phyloP scores from a whole-genome alignment of 2,888 invertebrate species.

The Epinotia bilunana region DNA sequence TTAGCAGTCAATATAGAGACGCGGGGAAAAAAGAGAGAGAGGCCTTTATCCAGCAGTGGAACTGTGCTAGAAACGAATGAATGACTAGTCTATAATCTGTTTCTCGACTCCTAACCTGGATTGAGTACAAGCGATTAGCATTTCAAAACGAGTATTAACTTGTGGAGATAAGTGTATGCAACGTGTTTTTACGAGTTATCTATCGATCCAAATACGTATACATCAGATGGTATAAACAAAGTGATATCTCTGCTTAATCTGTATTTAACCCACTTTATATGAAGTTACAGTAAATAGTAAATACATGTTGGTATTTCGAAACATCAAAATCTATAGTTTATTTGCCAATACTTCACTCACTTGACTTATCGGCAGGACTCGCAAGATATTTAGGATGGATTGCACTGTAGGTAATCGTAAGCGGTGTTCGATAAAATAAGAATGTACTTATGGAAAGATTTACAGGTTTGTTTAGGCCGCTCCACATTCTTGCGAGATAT shows the following conservation, averaged over 20 bases:
- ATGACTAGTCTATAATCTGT: too few relatives aligned
- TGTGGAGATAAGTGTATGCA: constrained; percentile 13
- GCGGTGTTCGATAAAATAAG: too few relatives aligned
- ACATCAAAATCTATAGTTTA: not conserved
- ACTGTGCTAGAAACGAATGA: too few relatives aligned
- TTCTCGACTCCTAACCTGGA: not conserved
- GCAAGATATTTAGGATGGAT: too few relatives aligned
- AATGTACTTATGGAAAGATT: too few relatives aligned
- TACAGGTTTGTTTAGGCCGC: too few relatives aligned
- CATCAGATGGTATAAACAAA: not conserved
- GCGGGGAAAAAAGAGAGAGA: too few relatives aligned
- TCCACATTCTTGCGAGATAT: too few relatives aligned
- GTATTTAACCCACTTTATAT: constrained; percentile 6
- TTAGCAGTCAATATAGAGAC: too few relatives aligned
- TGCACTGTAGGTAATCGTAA: too few relatives aligned
- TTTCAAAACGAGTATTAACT: not conserved
- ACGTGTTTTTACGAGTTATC: constrained; percentile 5
- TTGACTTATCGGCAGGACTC: not conserved
- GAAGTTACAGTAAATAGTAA: not conserved
- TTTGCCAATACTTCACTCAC: not conserved
- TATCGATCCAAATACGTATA: not conserved
- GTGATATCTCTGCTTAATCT: constrained; percentile 4
- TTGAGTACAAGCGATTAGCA: not conserved
- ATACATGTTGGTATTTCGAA: not conserved
- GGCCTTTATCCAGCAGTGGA: too few relatives aligned